Percentiles rank a stretch among this genome's conserved stretches.
Evolutionary conservation across 2,113 vertebrate species (phyloP).

Genomic region (Ploceus nigricollis): DNA sequence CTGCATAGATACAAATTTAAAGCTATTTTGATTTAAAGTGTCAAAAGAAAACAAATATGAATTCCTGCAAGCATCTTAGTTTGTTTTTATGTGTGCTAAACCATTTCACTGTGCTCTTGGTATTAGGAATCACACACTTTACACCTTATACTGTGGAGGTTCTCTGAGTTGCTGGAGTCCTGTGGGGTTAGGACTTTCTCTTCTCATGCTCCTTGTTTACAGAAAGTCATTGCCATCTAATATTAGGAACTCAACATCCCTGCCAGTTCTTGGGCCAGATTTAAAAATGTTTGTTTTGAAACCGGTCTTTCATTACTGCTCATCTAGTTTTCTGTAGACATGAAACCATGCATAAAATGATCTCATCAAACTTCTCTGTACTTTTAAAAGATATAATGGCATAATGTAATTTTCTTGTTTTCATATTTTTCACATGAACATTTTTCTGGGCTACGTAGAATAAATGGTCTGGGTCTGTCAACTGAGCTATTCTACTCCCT

Average conservation of each 20-base stretch:
- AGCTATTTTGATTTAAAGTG: neutral
- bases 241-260: slow-evolving; percentile 46
- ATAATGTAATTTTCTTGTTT: neutral
- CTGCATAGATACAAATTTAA: neutral
- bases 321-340: neutral
- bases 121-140: neutral
- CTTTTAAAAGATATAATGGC: neutral
- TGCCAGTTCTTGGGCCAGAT: slow-evolving; percentile 43
- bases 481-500: neutral
- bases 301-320: slow-evolving; percentile 14
- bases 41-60: neutral
- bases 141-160: neutral
- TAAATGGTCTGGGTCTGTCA: neutral
- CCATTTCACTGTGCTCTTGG: neutral
- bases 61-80: neutral
- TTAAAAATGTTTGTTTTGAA: slow-evolving; percentile 61
- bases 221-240: slow-evolving; percentile 38
- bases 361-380: neutral
- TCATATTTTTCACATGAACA: neutral
- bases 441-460: neutral
- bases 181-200: neutral
- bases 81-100: neutral
- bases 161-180: neutral
- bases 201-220: slow-evolving; percentile 61
- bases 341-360: neutral